A percentile compares a stretch with the other conserved stretches of the same genome.
Evolutionary conservation across 2,113 vertebrate species (phyloP).

Genomic region (Myotis lucifugus): DNA sequence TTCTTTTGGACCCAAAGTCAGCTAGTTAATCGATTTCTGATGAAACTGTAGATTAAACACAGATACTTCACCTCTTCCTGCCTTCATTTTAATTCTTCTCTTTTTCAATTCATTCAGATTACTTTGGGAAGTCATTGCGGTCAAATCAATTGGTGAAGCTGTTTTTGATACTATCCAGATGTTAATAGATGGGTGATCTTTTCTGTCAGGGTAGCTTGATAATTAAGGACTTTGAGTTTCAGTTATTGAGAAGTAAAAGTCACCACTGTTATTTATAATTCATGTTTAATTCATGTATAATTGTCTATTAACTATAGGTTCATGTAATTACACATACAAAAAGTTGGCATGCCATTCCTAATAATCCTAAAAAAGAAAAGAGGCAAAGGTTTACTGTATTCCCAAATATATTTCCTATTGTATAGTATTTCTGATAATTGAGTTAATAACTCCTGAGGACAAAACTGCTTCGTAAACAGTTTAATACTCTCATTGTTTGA

Average conservation of each 20-base stretch:
- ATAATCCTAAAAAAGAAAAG: constrained; percentile 13
- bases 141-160: constrained; percentile 82
- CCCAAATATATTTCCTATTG: not conserved
- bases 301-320: constrained; percentile 56
- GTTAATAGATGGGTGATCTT: constrained; percentile 79
- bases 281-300: constrained; percentile 67
- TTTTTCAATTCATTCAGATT: constrained; percentile 83
- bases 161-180: constrained; percentile 80
- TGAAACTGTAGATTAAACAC: constrained; percentile 92
- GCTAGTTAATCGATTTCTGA: constrained; percentile 92
- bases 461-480: constrained; percentile 56
- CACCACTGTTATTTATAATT: constrained; percentile 72
- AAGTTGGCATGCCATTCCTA: not conserved
- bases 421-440: not conserved
- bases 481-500: constrained; percentile 32
- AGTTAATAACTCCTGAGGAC: constrained; percentile 3
- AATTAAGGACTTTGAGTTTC: constrained; percentile 45
- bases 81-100: constrained; percentile 86
- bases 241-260: constrained; percentile 54
- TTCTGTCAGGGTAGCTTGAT: constrained; percentile 63
- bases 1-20: constrained; percentile 90
- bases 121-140: constrained; percentile 82
- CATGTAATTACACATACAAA: constrained; percentile 63
- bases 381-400: not conserved
- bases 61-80: constrained; percentile 87